Percentiles rank a stretch among this genome's conserved stretches.
phyloP scores from a whole-genome alignment of 2,888 invertebrate species.

The Bellardia pandia region DNA sequence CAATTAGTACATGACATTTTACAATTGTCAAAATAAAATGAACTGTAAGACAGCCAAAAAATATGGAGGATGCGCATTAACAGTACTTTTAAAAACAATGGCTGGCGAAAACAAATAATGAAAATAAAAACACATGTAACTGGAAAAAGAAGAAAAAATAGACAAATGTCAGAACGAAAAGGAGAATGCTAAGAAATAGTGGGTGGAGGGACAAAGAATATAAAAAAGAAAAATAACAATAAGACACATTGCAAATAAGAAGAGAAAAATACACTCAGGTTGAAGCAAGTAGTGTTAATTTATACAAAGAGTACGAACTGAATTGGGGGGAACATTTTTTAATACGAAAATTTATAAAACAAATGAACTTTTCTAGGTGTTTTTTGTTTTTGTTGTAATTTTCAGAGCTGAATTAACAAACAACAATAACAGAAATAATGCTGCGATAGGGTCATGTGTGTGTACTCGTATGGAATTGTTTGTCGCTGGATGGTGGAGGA shows the following conservation, averaged over 20 bases:
- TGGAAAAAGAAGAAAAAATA: constrained; percentile 53
- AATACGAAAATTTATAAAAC: constrained; percentile 7
- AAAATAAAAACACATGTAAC: constrained; percentile 61
- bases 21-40: constrained; percentile 37
- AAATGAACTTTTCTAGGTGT: constrained; percentile 28
- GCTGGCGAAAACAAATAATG: constrained; percentile 38
- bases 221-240: constrained; percentile 16
- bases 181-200: constrained; percentile 16
- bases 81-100: constrained; percentile 34
- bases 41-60: constrained; percentile 21
- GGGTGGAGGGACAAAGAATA: constrained; percentile 35
- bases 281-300: constrained; percentile 2
- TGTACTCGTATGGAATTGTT: neutral
- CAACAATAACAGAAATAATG: neutral
- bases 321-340: neutral
- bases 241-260: too few relatives aligned
- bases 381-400: neutral
- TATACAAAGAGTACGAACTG: constrained; percentile 2
- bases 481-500: constrained; percentile 4
- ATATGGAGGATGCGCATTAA: constrained; percentile 59
- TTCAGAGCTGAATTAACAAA: neutral
- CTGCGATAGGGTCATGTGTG: constrained; percentile 28
- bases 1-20: constrained; percentile 5
- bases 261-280: constrained; percentile 22
- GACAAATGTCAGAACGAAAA: constrained; percentile 56